Evolutionary conservation across 2,888 invertebrate species (phyloP).

Genomic region (Sinohyriopsis cumingii): DNA sequence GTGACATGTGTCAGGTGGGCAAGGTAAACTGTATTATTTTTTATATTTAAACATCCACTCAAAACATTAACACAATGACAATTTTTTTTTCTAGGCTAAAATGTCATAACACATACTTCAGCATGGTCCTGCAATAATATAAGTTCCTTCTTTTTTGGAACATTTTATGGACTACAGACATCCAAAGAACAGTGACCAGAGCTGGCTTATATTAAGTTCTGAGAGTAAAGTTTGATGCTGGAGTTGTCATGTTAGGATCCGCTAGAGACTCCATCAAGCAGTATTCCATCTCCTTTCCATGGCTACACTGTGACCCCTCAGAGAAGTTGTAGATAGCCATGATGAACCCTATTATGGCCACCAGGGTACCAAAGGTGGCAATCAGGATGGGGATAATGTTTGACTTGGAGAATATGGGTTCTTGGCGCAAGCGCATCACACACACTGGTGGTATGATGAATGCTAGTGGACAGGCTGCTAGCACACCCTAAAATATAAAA

Average conservation of each 20-base stretch:
- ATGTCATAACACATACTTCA: too few species aligned
- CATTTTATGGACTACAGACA: too few species aligned
- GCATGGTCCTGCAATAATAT: too few species aligned
- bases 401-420: conserved; percentile 78
- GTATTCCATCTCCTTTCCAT: conserved; percentile 79
- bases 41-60: too few species aligned
- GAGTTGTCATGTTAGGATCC: conserved; percentile 4
- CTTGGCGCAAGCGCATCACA: conserved; percentile 82
- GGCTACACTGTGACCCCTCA: conserved; percentile 77
- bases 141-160: too few species aligned
- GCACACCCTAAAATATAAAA: conserved; percentile 78
- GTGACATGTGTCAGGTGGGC: too few species aligned
- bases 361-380: conserved; percentile 80
- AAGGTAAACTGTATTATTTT: too few species aligned
- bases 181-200: too few species aligned
- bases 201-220: too few species aligned
- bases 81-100: too few species aligned
- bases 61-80: too few species aligned
- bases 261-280: conserved; percentile 69
- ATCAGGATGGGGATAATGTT: conserved; percentile 83
- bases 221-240: not conserved
- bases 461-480: conserved; percentile 87
- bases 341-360: conserved; percentile 78
- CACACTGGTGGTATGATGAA: conserved; percentile 86
- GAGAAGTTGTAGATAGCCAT: conserved; percentile 75